Evolutionary conservation across 2,113 vertebrate species (phyloP), one percentile per base, ranked within the genome.

Genomic region (Peromyscus polionotus): DNA sequence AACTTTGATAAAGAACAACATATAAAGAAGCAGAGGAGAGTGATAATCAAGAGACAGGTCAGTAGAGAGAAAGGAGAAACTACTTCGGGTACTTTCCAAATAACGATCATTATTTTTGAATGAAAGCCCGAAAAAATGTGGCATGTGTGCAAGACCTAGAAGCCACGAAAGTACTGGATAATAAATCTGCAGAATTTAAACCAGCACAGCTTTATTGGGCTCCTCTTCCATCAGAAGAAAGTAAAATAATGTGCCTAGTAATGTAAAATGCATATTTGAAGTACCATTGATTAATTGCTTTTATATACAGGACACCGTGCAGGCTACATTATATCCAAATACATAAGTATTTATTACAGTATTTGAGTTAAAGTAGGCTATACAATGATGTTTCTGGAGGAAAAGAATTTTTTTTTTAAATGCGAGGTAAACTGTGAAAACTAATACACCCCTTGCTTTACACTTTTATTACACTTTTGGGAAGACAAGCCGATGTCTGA

Each of bases 381-480:
- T 70, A 59, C 85, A 92, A 48, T 68, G 51, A n/a, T 90, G 36
- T 39, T 88, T 88, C 73, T 90, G 76, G 42, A 83, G 61, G n/a
- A 72, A 83, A 59, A 57, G 13, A 84, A 28, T 42, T 92, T 77
- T 77, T 9, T n/a, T 36, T 36, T 33, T 11, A 22, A 26, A 84
- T 70, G 5, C 17, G 3, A 61, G 68, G 45, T 63, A 16, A 19
- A 86, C 42, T 70, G 59, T 48, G 28, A 86, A 87, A 80, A 88
- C 89, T 94, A 93, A 91, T 45, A 20, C 13, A 45, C 45, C 42
- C 45, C 14, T 57, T 90, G 12, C 2, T 51, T 48, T 77, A 2
- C 33, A 28, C 20, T 93, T 14, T 36, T 57, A 68, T 48, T 75
- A 73, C 33, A 61, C 24, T 72, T 51, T 70, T 39, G 24, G n/a